Evolutionary conservation across 2,113 vertebrate species (phyloP).

Genomic region (Paracanthobrama guichenoti): DNA sequence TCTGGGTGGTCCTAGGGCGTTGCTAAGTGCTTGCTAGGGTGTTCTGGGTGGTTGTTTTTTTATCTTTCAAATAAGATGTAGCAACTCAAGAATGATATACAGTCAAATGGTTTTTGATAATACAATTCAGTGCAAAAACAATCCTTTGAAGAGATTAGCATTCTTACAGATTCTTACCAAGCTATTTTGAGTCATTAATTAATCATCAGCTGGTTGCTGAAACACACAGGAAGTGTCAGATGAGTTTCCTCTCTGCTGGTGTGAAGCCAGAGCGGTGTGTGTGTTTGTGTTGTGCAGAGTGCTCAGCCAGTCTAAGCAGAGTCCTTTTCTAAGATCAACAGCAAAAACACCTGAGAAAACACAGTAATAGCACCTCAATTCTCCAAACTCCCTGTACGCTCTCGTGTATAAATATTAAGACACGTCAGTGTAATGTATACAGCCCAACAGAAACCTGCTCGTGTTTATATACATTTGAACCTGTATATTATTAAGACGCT

Average conservation of each 20-base stretch:
- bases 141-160: not conserved
- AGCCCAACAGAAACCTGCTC: constrained; percentile 30
- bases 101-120: not conserved
- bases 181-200: constrained; percentile 14
- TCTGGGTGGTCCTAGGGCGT: no score
- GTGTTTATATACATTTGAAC: constrained; percentile 37
- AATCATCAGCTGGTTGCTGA: not conserved
- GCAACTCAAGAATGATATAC: not conserved
- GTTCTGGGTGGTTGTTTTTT: no score
- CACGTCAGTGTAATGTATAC: constrained; percentile 27
- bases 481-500: constrained; percentile 13
- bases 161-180: not conserved
- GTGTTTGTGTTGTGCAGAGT: constrained; percentile 35
- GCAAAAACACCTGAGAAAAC: constrained; percentile 47
- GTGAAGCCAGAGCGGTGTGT: constrained; percentile 16
- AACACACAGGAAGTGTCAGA: constrained; percentile 41
- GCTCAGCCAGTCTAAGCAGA: constrained; percentile 47
- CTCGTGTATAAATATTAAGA: constrained; percentile 24
- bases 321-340: constrained; percentile 46
- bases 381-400: constrained; percentile 11
- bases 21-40: no score
- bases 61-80: no score
- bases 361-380: constrained; percentile 30
- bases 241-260: constrained; percentile 14
- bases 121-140: not conserved